Evolutionary conservation across 2,888 invertebrate species (phyloP).

Genomic region (Parnassius orleans): DNA sequence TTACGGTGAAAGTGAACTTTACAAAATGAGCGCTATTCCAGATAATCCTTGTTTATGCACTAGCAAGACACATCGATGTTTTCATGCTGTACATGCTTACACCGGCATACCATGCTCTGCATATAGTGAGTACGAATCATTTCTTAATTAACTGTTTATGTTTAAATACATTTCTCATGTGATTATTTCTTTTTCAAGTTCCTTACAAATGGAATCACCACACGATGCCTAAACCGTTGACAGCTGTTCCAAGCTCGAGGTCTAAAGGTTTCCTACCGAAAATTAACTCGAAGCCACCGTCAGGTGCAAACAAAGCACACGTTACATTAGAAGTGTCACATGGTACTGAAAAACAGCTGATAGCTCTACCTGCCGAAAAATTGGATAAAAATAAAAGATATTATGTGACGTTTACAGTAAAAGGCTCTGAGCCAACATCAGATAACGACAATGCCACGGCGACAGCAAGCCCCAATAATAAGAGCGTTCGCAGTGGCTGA

Average conservation of each 20-base stretch:
- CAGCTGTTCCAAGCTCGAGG: slow-evolving; percentile 67
- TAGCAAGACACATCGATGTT: slow-evolving; percentile 92
- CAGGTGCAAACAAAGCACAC: slow-evolving; percentile 68
- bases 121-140: slow-evolving; percentile 84
- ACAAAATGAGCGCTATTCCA: slow-evolving; percentile 82
- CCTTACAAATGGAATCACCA: slow-evolving; percentile 89
- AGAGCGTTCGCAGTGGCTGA: slow-evolving; percentile 61
- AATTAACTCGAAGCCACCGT: slow-evolving; percentile 76
- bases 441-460: slow-evolving; percentile 74
- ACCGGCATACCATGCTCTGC: slow-evolving; percentile 94
- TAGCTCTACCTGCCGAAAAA: slow-evolving; percentile 92
- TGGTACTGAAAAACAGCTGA: slow-evolving; percentile 91
- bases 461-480: slow-evolving; percentile 67
- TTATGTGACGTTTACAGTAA: slow-evolving; percentile 95
- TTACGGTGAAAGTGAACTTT: slow-evolving; percentile 76
- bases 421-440: slow-evolving; percentile 83
- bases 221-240: slow-evolving; percentile 87
- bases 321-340: slow-evolving; percentile 91
- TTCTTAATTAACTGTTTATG: slow-evolving; percentile 9
- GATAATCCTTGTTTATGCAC: slow-evolving; percentile 92
- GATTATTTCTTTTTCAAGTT: slow-evolving; percentile 75
- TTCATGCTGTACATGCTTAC: slow-evolving; percentile 95
- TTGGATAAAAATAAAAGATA: slow-evolving; percentile 94
- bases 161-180: background rate
- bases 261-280: slow-evolving; percentile 85